phyloP scores from a whole-genome alignment of 1,140 invertebrate genomes.

The Drosophila sp. region DNA sequence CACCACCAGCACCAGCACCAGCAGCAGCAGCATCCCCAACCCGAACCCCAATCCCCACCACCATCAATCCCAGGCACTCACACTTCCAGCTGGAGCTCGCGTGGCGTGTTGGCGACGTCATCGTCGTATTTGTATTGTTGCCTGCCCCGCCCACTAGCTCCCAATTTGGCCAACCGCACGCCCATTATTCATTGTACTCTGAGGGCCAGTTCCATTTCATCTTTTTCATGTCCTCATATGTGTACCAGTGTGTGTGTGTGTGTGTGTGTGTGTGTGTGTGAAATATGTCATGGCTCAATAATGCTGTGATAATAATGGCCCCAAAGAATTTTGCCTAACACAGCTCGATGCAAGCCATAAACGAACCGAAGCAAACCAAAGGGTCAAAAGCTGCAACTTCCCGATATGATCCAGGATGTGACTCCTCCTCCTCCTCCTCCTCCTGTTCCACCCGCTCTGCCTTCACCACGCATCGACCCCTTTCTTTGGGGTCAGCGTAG shows the following conservation, averaged over 20 bases:
- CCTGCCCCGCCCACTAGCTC: slow-evolving; percentile 15
- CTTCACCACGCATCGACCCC: too few relatives aligned
- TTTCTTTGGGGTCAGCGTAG: too few relatives aligned
- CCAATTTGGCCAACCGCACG: slow-evolving; percentile 53
- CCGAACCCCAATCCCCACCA: slow-evolving; percentile 1
- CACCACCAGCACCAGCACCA: neutral
- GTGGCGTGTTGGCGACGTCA: slow-evolving; percentile 25
- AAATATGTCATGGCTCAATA: slow-evolving; percentile 50
- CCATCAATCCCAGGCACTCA: neutral
- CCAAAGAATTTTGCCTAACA: slow-evolving; percentile 26
- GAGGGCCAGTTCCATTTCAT: slow-evolving; percentile 27
- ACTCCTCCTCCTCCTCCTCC: neutral
- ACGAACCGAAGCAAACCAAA: slow-evolving; percentile 1
- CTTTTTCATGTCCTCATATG: slow-evolving; percentile 1
- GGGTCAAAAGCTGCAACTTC: slow-evolving; percentile 17
- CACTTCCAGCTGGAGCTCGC: neutral
- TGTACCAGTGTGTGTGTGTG: neutral
- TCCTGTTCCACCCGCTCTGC: too few relatives aligned
- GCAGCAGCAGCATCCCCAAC: neutral
- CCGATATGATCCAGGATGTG: neutral
- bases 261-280: slow-evolving; percentile 16
- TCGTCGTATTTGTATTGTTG: slow-evolving; percentile 42
- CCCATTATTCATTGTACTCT: slow-evolving; percentile 68
- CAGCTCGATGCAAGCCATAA: slow-evolving; percentile 10
- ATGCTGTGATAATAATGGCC: slow-evolving; percentile 49